Evolutionary conservation across 2,888 invertebrate genomes (phyloP).

Genomic region (Lasioglossum leucozonium): DNA sequence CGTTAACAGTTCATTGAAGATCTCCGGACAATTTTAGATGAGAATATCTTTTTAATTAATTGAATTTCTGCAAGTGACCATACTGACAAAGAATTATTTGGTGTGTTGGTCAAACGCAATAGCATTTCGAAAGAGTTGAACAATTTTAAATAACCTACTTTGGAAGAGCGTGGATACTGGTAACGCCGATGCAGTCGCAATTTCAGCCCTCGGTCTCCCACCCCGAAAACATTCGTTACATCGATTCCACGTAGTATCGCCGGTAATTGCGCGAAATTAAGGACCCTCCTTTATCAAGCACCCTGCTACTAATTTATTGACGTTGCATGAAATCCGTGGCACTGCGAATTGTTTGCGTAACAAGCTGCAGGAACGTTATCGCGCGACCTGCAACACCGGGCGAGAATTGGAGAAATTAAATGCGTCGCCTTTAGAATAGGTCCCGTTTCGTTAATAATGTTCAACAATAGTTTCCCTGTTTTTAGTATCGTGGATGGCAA

Average conservation of each 20-base stretch:
- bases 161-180: slow-evolving; percentile 27
- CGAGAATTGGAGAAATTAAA: slow-evolving; percentile 25
- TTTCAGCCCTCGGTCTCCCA: neutral
- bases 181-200: slow-evolving; percentile 29
- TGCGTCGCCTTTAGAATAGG: neutral
- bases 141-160: slow-evolving; percentile 56
- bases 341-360: slow-evolving; percentile 33
- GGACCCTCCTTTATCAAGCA: slow-evolving; percentile 43
- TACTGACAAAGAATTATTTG: too few species aligned
- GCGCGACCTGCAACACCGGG: neutral
- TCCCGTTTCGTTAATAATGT: slow-evolving; percentile 4
- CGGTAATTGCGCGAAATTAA: slow-evolving; percentile 56
- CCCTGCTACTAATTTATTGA: slow-evolving; percentile 26
- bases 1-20: too few species aligned
- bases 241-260: slow-evolving; percentile 46
- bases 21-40: too few species aligned
- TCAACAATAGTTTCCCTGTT: neutral
- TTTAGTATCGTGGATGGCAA: neutral
- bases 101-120: neutral
- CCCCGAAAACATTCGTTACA: slow-evolving; percentile 38
- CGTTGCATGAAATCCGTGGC: slow-evolving; percentile 26
- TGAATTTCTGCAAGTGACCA: too few species aligned
- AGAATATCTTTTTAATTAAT: too few species aligned
- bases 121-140: slow-evolving; percentile 22
- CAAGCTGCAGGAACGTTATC: slow-evolving; percentile 1